Conservation (phyloP, 2,888 invertebrate species). For the Phaedon cochleariae region DNA sequence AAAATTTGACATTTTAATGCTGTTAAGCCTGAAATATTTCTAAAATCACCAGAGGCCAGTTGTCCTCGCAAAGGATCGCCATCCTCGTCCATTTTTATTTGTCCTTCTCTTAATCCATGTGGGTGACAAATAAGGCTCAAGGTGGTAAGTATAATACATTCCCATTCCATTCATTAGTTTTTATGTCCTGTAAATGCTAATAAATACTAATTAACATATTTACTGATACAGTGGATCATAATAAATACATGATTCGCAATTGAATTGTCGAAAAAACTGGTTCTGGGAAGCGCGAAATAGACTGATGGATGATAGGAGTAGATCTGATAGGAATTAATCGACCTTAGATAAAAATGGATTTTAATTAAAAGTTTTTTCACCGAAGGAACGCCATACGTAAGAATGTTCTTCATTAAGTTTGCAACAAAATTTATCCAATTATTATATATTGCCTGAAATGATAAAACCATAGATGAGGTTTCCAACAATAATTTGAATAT, state of each 20-base stretch:
- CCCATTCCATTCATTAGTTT: constrained; percentile 41
- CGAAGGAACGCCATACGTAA: neutral
- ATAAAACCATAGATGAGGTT: neutral
- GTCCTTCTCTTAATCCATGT: constrained; percentile 40
- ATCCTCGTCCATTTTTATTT: no score
- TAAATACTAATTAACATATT: constrained; percentile 28
- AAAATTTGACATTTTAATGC: constrained; percentile 53
- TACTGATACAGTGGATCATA: constrained; percentile 10
- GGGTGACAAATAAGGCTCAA: constrained; percentile 43
- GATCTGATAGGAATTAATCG: neutral
- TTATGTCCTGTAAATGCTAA: constrained; percentile 37
- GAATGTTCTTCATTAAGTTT: neutral
- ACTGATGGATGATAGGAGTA: neutral
- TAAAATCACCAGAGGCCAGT: constrained; percentile 50
- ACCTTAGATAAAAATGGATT: neutral
- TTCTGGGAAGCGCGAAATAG: constrained; percentile 8
- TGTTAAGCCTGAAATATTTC: constrained; percentile 55
- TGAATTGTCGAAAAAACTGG: constrained; percentile 6
- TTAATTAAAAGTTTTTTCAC: neutral
- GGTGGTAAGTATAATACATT: constrained; percentile 31
- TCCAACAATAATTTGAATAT: neutral
- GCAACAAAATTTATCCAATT: neutral
- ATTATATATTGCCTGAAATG: neutral
- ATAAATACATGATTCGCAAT: constrained; percentile 9
- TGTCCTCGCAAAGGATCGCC: constrained; percentile 47